Conservation (phyloP, 2,888 invertebrate species). For the Smittia aterrima region DNA sequence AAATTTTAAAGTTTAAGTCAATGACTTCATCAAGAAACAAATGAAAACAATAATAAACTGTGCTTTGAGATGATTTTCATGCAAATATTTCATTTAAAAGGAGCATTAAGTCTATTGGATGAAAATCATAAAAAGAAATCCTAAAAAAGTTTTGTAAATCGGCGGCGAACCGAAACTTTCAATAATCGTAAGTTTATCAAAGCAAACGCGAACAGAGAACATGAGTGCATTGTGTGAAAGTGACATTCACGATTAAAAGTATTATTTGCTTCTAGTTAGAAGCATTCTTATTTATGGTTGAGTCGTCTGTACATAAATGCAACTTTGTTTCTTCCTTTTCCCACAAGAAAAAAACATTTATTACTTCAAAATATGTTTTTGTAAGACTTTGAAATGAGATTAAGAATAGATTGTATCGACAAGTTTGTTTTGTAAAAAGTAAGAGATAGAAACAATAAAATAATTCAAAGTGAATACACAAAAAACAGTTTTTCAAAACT, state of each 20-base stretch:
- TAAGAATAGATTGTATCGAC: conserved; percentile 36
- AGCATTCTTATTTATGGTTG: conserved; percentile 16
- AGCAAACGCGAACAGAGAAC: background rate
- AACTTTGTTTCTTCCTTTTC: background rate
- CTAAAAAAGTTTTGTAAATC: background rate
- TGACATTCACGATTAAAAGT: conserved; percentile 31
- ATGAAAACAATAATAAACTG: conserved; percentile 15
- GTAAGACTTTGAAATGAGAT: conserved; percentile 39
- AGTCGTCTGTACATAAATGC: background rate
- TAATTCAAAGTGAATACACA: conserved; percentile 40
- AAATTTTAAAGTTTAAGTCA: conserved; percentile 1
- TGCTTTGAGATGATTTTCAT: conserved; percentile 23
- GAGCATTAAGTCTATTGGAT: too few relatives aligned
- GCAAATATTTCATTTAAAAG: background rate
- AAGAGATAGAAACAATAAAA: conserved; percentile 40
- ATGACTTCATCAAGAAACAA: background rate
- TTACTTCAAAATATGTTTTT: conserved; percentile 26
- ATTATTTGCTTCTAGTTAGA: conserved; percentile 9
- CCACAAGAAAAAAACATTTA: conserved; percentile 4
- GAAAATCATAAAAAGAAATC: background rate
- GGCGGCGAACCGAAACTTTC: background rate
- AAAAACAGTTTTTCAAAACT: background rate
- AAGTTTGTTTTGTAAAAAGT: conserved; percentile 39
- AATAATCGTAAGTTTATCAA: background rate
- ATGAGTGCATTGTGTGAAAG: conserved; percentile 34